Percentiles rank a stretch among this genome's conserved stretches.
These are phyloP conservation scores for Yasuhikotakia modesta DNA, from an alignment of 2,797 vertebrate species.

Conservation along the genomic window DNA sequence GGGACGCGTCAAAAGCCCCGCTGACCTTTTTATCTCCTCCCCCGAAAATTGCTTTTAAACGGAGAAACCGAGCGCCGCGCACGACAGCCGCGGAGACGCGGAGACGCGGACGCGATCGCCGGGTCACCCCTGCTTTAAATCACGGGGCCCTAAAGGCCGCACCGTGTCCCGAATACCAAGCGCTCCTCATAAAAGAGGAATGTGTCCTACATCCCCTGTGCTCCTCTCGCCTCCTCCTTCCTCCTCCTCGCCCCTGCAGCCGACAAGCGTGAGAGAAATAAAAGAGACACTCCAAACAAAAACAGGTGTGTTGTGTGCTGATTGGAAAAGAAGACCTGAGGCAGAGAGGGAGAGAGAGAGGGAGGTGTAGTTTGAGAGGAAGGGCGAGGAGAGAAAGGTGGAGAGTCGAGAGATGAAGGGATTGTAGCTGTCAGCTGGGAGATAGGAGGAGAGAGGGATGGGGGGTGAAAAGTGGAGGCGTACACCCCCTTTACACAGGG, in stretches of 20 bases:
- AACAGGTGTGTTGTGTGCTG: slow-evolving; percentile 51
- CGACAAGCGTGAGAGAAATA: slow-evolving; percentile 50
- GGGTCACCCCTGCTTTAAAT: slow-evolving; percentile 80
- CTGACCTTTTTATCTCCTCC: slow-evolving; percentile 56
- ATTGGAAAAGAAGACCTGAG: slow-evolving; percentile 48
- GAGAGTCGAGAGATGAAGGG: slow-evolving; percentile 43
- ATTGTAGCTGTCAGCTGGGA: slow-evolving; percentile 53
- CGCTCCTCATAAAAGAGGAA: slow-evolving; percentile 81
- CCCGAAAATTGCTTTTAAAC: slow-evolving; percentile 56
- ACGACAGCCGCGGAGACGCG: slow-evolving; percentile 60
- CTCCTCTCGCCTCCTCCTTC: slow-evolving; percentile 59
- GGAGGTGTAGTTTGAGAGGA: slow-evolving; percentile 34
- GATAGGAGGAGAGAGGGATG: slow-evolving; percentile 52
- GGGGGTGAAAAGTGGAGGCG: slow-evolving; percentile 56
- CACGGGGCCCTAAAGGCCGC: slow-evolving; percentile 79
- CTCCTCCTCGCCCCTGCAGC: slow-evolving; percentile 43
- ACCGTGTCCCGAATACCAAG: slow-evolving; percentile 82
- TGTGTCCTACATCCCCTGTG: slow-evolving; percentile 77
- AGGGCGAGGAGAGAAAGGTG: slow-evolving; percentile 21
- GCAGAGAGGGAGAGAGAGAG: slow-evolving; percentile 18
- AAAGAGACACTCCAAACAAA: slow-evolving; percentile 46
- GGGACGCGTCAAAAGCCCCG: slow-evolving; percentile 57
- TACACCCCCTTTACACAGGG: slow-evolving; percentile 59
- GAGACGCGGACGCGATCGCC: slow-evolving; percentile 72
- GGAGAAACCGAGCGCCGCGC: slow-evolving; percentile 53